A percentile compares a stretch with the other conserved stretches of the same genome.
phyloP scores from a whole-genome alignment of 2,113 vertebrate genomes.

The Ochotona princeps region DNA sequence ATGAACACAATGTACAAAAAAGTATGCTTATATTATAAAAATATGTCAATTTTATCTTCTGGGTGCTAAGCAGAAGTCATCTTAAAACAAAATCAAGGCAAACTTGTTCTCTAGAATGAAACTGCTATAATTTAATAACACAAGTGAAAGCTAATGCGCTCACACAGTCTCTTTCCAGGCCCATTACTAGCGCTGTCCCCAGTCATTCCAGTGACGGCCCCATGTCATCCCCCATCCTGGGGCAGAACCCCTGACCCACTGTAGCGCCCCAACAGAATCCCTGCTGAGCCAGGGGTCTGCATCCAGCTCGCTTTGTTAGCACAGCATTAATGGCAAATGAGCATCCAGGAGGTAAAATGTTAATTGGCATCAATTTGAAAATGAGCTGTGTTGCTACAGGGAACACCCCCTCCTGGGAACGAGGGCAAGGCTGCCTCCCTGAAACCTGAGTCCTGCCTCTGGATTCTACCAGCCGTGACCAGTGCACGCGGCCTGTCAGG shows the following conservation, averaged over 20 bases:
- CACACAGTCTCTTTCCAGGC: slow-evolving; percentile 63
- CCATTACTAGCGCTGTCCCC: slow-evolving; percentile 58
- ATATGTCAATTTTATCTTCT: slow-evolving; percentile 86
- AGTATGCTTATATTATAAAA: slow-evolving; percentile 89
- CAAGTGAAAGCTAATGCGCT: slow-evolving; percentile 68
- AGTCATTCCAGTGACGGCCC: background rate
- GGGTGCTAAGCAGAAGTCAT: slow-evolving; percentile 84
- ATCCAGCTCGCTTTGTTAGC: background rate
- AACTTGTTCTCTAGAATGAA: slow-evolving; percentile 78
- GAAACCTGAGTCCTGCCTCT: background rate
- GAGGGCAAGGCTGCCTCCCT: background rate
- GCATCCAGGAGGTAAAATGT: background rate
- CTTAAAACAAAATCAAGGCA: slow-evolving; percentile 84
- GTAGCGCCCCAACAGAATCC: background rate
- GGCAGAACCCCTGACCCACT: slow-evolving; percentile 23
- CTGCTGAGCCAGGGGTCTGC: background rate
- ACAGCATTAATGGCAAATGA: slow-evolving; percentile 38
- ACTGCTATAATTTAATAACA: slow-evolving; percentile 69
- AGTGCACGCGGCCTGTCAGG: background rate
- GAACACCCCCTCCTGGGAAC: background rate
- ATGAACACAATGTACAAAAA: slow-evolving; percentile 91
- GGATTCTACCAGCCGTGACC: background rate
- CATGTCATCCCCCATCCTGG: background rate
- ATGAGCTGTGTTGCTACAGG: background rate
- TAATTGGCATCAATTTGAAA: slow-evolving; percentile 55